A percentile compares a stretch with the other conserved stretches of the same genome.
phyloP scores from a whole-genome alignment of 2,113 vertebrate species.

The Heloderma charlesbogerti region DNA sequence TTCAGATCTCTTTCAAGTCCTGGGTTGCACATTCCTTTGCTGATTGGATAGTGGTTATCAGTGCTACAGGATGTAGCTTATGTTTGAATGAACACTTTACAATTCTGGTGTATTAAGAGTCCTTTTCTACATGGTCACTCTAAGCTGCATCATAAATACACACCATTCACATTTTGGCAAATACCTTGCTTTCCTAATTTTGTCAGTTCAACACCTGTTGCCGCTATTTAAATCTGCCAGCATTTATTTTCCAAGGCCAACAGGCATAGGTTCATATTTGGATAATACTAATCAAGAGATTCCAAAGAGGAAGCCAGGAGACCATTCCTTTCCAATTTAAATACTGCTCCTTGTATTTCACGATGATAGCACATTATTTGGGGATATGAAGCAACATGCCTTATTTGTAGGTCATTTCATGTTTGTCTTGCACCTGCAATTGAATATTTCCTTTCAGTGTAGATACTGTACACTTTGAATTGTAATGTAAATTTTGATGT shows the following conservation, averaged over 20 bases:
- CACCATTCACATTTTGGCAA: slow-evolving; percentile 45
- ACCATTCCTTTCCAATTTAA: slow-evolving; percentile 6
- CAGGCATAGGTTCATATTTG: slow-evolving; percentile 17
- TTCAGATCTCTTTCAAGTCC: neutral
- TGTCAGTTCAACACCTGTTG: slow-evolving; percentile 10
- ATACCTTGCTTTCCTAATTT: neutral
- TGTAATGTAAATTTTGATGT: slow-evolving; percentile 64
- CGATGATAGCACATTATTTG: slow-evolving; percentile 13
- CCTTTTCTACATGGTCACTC: slow-evolving; percentile 56
- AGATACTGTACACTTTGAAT: slow-evolving; percentile 54
- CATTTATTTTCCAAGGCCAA: slow-evolving; percentile 10
- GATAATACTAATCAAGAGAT: slow-evolving; percentile 2
- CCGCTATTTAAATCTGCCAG: neutral
- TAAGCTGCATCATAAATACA: slow-evolving; percentile 45
- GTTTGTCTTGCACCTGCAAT: slow-evolving; percentile 56
- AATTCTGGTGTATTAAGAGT: slow-evolving; percentile 33
- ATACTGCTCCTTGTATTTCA: slow-evolving; percentile 29
- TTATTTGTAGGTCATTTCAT: slow-evolving; percentile 56
- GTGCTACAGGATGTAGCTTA: slow-evolving; percentile 25
- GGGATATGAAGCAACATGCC: slow-evolving; percentile 54
- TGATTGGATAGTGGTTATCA: slow-evolving; percentile 6
- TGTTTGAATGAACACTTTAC: slow-evolving; percentile 38
- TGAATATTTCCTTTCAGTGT: slow-evolving; percentile 55
- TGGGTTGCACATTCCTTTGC: slow-evolving; percentile 1
- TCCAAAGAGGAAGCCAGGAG: slow-evolving; percentile 26